Conservation (phyloP, 2,113 vertebrate species). For the Lampris megalopsis region DNA sequence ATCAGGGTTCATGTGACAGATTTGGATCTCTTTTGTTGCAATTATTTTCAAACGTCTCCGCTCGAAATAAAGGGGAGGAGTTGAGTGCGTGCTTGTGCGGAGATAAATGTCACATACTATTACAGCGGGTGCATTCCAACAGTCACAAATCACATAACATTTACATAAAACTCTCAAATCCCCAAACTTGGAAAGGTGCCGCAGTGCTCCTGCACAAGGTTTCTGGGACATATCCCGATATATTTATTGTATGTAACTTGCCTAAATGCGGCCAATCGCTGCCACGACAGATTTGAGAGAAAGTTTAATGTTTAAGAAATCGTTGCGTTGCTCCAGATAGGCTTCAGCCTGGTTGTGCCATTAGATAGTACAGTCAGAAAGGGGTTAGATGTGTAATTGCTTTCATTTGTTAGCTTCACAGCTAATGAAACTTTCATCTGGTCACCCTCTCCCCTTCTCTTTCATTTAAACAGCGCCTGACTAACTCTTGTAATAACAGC, state of each 20-base stretch:
- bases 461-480: slow-evolving; percentile 42
- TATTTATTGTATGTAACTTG: slow-evolving; percentile 49
- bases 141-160: slow-evolving; percentile 9
- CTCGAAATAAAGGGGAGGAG: neutral
- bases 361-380: slow-evolving; percentile 59
- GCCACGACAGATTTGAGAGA: slow-evolving; percentile 54
- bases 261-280: slow-evolving; percentile 42
- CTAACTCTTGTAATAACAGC: slow-evolving; percentile 64
- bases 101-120: slow-evolving; percentile 3
- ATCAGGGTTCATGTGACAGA: neutral
- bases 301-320: slow-evolving; percentile 39
- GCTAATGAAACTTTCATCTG: slow-evolving; percentile 75
- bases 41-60: neutral
- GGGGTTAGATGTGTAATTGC: slow-evolving; percentile 75
- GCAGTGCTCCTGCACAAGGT: slow-evolving; percentile 8
- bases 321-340: slow-evolving; percentile 59
- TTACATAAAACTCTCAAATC: slow-evolving; percentile 16
- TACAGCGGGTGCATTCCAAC: neutral
- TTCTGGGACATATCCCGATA: slow-evolving; percentile 17
- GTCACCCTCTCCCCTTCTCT: slow-evolving; percentile 45
- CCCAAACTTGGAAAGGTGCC: slow-evolving; percentile 12
- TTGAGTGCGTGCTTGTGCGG: neutral
- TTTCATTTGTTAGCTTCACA: slow-evolving; percentile 81
- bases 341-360: slow-evolving; percentile 71
- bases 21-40: slow-evolving; percentile 6